These are phyloP conservation scores for Musca domestica DNA, from an alignment of 1,140 invertebrate genomes.

Conservation along the genomic window DNA sequence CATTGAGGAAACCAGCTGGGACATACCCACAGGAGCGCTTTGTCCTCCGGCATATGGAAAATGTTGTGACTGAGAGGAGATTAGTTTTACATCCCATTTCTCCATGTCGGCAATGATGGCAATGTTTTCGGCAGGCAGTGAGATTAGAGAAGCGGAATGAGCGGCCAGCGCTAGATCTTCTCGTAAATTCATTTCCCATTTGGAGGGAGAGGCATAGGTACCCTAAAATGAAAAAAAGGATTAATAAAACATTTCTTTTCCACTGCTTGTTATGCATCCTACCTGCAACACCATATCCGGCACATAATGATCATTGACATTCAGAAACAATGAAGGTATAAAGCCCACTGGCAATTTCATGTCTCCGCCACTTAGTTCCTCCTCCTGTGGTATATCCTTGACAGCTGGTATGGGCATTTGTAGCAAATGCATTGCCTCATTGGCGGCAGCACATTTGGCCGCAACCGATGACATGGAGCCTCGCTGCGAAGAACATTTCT, in stretches of 20 bases:
- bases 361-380: slow-evolving; percentile 39
- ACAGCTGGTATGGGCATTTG: slow-evolving; percentile 46
- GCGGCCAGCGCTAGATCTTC: slow-evolving; percentile 59
- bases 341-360: slow-evolving; percentile 50
- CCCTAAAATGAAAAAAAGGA: slow-evolving; percentile 31
- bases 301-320: slow-evolving; percentile 69
- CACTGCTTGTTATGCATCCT: slow-evolving; percentile 24
- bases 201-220: slow-evolving; percentile 52
- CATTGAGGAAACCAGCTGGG: slow-evolving; percentile 78
- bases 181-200: slow-evolving; percentile 57
- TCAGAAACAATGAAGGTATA: slow-evolving; percentile 62
- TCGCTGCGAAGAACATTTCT: slow-evolving; percentile 44
- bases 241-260: neutral
- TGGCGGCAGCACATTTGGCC: slow-evolving; percentile 46
- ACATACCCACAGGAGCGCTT: slow-evolving; percentile 67
- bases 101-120: slow-evolving; percentile 82
- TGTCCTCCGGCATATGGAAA: slow-evolving; percentile 52
- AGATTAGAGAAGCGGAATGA: slow-evolving; percentile 63
- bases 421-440: slow-evolving; percentile 42
- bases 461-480: slow-evolving; percentile 48
- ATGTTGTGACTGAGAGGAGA: slow-evolving; percentile 59
- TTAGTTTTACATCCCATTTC: slow-evolving; percentile 67
- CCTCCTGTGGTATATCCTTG: slow-evolving; percentile 48
- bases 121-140: slow-evolving; percentile 73
- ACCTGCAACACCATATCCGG: slow-evolving; percentile 74